Conservation (phyloP, 2,888 invertebrate genomes). For the Papilio protenor region DNA sequence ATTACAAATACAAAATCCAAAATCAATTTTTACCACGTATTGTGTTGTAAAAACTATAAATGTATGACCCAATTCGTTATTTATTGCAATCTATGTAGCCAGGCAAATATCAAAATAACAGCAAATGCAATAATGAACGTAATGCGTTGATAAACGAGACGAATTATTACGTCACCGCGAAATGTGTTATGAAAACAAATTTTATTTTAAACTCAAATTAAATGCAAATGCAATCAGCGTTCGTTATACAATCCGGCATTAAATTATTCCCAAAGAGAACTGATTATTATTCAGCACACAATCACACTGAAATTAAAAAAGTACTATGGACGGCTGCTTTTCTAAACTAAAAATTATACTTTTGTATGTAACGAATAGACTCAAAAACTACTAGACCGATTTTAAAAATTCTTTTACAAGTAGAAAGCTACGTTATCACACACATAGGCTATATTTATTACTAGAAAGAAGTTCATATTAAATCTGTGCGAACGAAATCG, state of each 20-base stretch:
- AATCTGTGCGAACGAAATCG: too few relatives aligned
- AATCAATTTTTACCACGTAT: background rate
- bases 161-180: slow-evolving; percentile 46
- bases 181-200: slow-evolving; percentile 54
- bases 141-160: slow-evolving; percentile 21
- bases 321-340: background rate
- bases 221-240: slow-evolving; percentile 61
- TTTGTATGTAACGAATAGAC: too few relatives aligned
- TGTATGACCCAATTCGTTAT: background rate
- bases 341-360: too few relatives aligned
- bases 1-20: too few relatives aligned
- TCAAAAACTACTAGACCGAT: background rate
- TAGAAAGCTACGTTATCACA: too few relatives aligned
- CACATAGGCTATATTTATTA: too few relatives aligned
- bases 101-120: slow-evolving; percentile 18
- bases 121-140: slow-evolving; percentile 15
- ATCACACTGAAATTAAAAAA: slow-evolving; percentile 41
- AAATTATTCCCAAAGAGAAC: slow-evolving; percentile 56
- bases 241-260: slow-evolving; percentile 48
- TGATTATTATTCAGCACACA: slow-evolving; percentile 47
- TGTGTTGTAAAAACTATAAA: background rate
- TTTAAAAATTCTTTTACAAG: too few relatives aligned
- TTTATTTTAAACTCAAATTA: slow-evolving; percentile 55
- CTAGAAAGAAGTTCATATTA: too few relatives aligned
- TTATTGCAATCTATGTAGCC: background rate